Evolutionary conservation across 2,888 invertebrate genomes (phyloP).

Genomic region (Napeogenes sylphis): DNA sequence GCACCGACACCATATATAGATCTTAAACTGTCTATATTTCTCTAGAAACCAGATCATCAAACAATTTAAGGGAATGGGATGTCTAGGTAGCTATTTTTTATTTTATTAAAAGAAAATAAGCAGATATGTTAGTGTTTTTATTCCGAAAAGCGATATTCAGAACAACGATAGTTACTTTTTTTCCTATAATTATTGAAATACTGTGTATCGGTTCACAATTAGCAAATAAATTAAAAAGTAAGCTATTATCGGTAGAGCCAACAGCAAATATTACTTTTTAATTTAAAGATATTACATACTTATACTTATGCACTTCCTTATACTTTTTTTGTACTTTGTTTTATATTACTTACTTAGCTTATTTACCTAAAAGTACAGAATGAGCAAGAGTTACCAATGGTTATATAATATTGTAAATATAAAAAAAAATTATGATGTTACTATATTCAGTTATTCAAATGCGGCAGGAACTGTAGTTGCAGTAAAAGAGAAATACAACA

Average conservation of each 20-base stretch:
- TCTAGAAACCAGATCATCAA: slow-evolving; percentile 4
- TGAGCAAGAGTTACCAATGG: too few relatives aligned
- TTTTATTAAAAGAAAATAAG: background rate
- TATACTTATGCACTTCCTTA: background rate
- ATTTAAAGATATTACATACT: too few relatives aligned
- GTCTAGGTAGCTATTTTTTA: background rate
- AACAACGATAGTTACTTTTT: too few relatives aligned
- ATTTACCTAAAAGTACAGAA: too few relatives aligned
- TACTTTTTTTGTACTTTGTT: background rate
- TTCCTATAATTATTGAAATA: too few relatives aligned
- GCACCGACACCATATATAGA: slow-evolving; percentile 4
- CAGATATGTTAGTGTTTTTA: too few relatives aligned
- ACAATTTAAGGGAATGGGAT: background rate
- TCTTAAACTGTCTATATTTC: slow-evolving; percentile 5
- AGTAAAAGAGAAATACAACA: background rate
- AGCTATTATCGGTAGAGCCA: too few relatives aligned
- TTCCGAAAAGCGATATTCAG: too few relatives aligned
- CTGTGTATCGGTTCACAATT: too few relatives aligned
- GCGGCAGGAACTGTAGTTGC: background rate
- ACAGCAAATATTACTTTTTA: too few relatives aligned
- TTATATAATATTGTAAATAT: background rate
- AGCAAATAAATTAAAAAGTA: too few relatives aligned
- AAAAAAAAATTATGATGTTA: background rate
- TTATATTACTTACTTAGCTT: background rate
- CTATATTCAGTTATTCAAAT: background rate